Percentiles rank a stretch among this genome's conserved stretches.
Conservation (phyloP, 1,140 invertebrate species). For the Drosophila prosaltans region DNA sequence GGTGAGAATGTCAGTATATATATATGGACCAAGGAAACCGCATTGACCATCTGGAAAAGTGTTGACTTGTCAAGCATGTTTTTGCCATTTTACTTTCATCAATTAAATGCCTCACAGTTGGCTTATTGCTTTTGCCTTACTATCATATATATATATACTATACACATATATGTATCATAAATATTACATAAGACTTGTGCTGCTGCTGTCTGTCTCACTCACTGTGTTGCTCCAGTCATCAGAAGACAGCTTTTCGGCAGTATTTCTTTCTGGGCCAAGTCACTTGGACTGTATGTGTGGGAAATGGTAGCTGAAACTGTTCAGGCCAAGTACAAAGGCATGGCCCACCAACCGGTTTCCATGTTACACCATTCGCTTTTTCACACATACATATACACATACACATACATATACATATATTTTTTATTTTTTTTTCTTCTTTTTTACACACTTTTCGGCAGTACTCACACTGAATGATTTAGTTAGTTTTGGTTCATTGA, state of each 20-base stretch:
- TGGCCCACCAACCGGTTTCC: slow-evolving; percentile 64
- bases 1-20: background rate
- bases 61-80: slow-evolving; percentile 26
- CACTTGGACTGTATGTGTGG: slow-evolving; percentile 33
- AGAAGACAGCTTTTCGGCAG: slow-evolving; percentile 36
- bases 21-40: background rate
- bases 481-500: slow-evolving; percentile 69
- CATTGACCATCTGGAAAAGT: slow-evolving; percentile 5
- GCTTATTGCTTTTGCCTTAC: background rate
- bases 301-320: slow-evolving; percentile 26
- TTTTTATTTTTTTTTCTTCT: background rate
- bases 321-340: slow-evolving; percentile 46
- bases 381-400: background rate
- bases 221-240: slow-evolving; percentile 45
- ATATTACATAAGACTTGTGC: slow-evolving; percentile 31
- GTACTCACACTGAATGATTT: slow-evolving; percentile 69
- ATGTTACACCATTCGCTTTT: slow-evolving; percentile 52
- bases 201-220: slow-evolving; percentile 57
- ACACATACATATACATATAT: no score
- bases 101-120: slow-evolving; percentile 2
- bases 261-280: slow-evolving; percentile 65
- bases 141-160: background rate
- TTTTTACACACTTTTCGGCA: slow-evolving; percentile 45
- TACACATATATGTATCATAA: slow-evolving; percentile 1
- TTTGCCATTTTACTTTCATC: slow-evolving; percentile 23